Conservation (phyloP, 2,888 invertebrate genomes). For the Psylliodes chrysocephalus region DNA sequence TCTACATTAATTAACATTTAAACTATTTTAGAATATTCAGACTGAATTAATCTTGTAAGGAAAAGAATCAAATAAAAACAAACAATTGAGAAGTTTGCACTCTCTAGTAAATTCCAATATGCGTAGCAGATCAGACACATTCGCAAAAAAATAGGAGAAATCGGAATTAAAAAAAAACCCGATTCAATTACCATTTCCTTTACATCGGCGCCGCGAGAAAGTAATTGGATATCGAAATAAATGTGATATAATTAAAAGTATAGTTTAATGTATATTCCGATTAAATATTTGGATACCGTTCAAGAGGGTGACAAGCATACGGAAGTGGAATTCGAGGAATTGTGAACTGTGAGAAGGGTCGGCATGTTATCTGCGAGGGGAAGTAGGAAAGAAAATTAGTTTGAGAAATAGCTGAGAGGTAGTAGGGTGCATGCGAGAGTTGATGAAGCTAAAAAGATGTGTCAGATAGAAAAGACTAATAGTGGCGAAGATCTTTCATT, state of each 20-base stretch:
- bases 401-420: constrained; percentile 51
- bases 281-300: constrained; percentile 41
- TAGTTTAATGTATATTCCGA: constrained; percentile 43
- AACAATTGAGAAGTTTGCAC: not conserved
- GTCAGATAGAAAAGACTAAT: constrained; percentile 52
- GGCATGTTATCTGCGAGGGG: constrained; percentile 36
- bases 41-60: not conserved
- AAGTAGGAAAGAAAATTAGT: constrained; percentile 47
- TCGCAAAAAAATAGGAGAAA: constrained; percentile 10
- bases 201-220: constrained; percentile 20
- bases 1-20: too few relatives aligned
- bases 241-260: constrained; percentile 38
- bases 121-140: constrained; percentile 12
- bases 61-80: not conserved
- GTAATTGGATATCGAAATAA: constrained; percentile 32
- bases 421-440: constrained; percentile 48
- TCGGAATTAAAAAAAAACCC: constrained; percentile 8
- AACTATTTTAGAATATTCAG: not conserved
- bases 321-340: constrained; percentile 40
- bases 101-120: constrained; percentile 11
- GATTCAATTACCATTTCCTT: constrained; percentile 25
- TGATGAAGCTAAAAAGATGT: constrained; percentile 51
- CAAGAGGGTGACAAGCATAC: constrained; percentile 39
- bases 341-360: constrained; percentile 40
- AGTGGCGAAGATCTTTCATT: constrained; percentile 47